Percentiles rank a stretch among this genome's conserved stretches.
These are phyloP conservation scores for Matsumurasca onukii DNA, from an alignment of 1,140 invertebrate species.

Conservation along the genomic window DNA sequence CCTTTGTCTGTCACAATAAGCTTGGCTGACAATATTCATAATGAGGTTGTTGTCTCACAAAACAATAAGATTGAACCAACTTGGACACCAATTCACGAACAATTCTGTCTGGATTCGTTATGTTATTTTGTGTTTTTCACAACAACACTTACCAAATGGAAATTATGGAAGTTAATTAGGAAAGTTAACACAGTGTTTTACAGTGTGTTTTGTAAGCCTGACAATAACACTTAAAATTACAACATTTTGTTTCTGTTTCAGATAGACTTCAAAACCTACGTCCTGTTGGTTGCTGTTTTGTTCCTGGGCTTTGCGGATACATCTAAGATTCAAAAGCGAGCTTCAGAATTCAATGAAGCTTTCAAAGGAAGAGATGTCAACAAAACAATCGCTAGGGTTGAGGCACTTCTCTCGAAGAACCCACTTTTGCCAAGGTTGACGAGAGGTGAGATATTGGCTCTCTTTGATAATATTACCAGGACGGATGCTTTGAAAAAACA, in stretches of 20 bases:
- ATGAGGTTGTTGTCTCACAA: no score
- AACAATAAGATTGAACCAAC: no score
- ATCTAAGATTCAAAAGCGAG: not conserved
- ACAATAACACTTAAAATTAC: no score
- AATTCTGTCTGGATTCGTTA: no score
- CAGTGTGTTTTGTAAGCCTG: no score
- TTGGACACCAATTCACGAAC: no score
- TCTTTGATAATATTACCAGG: slow-evolving; percentile 56
- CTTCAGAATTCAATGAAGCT: not conserved
- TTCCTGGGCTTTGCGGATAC: not conserved
- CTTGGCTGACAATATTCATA: no score
- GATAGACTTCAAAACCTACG: not conserved
- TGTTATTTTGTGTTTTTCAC: no score
- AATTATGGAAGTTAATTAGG: no score
- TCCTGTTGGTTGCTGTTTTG: not conserved
- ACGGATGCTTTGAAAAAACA: slow-evolving; percentile 20
- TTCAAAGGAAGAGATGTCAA: slow-evolving; percentile 30
- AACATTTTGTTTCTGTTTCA: slow-evolving; percentile 25
- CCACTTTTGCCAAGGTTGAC: slow-evolving; percentile 56
- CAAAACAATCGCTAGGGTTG: slow-evolving; percentile 59
- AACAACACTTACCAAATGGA: no score
- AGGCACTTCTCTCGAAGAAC: slow-evolving; percentile 56
- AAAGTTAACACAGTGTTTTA: no score
- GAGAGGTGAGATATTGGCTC: slow-evolving; percentile 57
- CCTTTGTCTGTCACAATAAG: no score